phyloP scores from a whole-genome alignment of 2,888 invertebrate genomes.

The Napeogenes inachia region DNA sequence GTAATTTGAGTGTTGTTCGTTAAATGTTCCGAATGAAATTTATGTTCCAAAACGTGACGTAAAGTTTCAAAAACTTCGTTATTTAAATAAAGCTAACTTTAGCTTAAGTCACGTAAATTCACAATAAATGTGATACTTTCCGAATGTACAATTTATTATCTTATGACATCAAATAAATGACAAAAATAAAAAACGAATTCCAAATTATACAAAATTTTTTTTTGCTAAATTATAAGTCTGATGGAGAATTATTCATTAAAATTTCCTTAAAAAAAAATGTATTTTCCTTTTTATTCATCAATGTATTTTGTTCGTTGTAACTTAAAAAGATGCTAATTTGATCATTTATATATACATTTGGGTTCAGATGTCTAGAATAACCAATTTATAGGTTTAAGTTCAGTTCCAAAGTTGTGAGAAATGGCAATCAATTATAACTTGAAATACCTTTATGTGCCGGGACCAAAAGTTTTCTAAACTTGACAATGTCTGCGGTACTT shows the following conservation, averaged over 20 bases:
- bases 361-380: background rate
- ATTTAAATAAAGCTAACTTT: background rate
- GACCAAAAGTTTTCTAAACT: conserved; percentile 52
- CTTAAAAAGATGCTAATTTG: background rate
- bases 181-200: background rate
- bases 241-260: too few species aligned
- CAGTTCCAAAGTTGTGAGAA: conserved; percentile 1
- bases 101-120: background rate
- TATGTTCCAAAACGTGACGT: background rate
- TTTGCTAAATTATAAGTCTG: too few species aligned
- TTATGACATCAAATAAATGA: background rate
- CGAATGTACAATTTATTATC: background rate
- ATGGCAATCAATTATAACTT: conserved; percentile 13
- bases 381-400: background rate
- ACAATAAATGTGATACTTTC: background rate
- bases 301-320: background rate
- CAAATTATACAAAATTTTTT: too few species aligned
- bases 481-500: conserved; percentile 43
- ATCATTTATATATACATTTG: background rate
- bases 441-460: conserved; percentile 22
- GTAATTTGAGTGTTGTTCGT: background rate
- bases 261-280: too few species aligned
- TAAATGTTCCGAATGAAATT: background rate
- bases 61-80: conserved; percentile 2
- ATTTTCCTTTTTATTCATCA: background rate